phyloP scores from a whole-genome alignment of 2,797 vertebrate species.

The Danio albolineatus region DNA sequence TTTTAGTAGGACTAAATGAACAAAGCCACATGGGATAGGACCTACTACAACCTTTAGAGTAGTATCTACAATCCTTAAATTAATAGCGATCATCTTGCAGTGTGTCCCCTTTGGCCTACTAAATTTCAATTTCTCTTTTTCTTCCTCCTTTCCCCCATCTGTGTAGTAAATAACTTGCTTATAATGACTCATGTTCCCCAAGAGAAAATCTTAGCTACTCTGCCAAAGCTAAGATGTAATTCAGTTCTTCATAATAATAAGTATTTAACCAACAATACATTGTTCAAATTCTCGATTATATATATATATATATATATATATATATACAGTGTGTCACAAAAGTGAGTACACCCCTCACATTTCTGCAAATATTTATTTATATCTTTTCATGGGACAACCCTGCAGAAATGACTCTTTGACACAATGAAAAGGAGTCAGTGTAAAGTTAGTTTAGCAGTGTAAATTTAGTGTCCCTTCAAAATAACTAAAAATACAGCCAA shows the following conservation, averaged over 20 bases:
- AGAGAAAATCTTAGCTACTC: background rate
- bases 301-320: too few species aligned
- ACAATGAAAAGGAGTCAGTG: too few species aligned
- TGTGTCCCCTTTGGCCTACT: background rate
- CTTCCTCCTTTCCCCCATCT: background rate
- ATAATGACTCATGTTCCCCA: background rate
- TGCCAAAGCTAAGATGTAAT: background rate
- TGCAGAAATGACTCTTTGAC: too few species aligned
- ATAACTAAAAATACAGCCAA: too few species aligned
- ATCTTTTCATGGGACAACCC: too few species aligned
- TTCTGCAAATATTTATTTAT: too few species aligned
- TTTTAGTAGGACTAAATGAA: background rate
- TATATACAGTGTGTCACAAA: too few species aligned
- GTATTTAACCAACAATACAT: background rate
- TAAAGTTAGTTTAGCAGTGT: too few species aligned
- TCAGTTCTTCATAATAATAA: background rate
- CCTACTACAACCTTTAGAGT: background rate
- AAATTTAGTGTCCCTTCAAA: too few species aligned
- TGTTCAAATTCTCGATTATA: too few species aligned
- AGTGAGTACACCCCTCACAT: too few species aligned
- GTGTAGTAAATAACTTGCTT: background rate
- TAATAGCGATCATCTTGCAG: background rate
- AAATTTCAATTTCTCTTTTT: background rate
- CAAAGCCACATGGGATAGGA: background rate
- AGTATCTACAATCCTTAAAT: conserved; percentile 3